phyloP scores from a whole-genome alignment of 1,140 invertebrate genomes.

The Yoshiicerus persimilis region DNA sequence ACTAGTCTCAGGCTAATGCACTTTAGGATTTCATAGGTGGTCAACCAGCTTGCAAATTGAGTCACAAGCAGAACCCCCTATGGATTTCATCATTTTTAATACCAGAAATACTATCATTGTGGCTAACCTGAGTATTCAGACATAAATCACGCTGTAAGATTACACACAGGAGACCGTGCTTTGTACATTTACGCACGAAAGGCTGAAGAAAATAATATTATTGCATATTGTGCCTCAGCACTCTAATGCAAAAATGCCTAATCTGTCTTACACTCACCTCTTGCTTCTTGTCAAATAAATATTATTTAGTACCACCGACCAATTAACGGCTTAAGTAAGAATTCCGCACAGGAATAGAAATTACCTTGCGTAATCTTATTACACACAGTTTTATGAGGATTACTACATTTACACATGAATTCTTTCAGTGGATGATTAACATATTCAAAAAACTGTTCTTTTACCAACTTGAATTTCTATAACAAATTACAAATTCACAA shows the following conservation, averaged over 20 bases:
- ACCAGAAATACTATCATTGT: constrained; percentile 3
- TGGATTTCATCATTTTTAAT: neutral
- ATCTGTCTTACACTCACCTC: neutral
- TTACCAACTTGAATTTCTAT: neutral
- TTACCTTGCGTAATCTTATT: neutral
- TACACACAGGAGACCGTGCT: neutral
- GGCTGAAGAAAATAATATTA: neutral
- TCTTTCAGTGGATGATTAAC: neutral
- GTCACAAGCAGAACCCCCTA: constrained; percentile 9
- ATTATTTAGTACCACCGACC: neutral
- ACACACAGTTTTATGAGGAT: neutral
- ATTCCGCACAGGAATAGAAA: neutral
- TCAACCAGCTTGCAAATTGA: constrained; percentile 25
- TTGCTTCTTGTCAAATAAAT: neutral
- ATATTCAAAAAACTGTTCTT: neutral
- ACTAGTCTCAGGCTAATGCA: constrained; percentile 11
- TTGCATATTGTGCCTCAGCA: neutral
- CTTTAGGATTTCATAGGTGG: constrained; percentile 20
- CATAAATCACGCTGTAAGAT: neutral
- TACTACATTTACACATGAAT: neutral
- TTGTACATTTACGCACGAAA: neutral
- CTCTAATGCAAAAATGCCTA: neutral
- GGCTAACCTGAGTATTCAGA: neutral
- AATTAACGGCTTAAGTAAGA: neutral
- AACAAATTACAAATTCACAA: too few relatives aligned